Percentiles rank a stretch among this genome's conserved stretches.
Evolutionary conservation across 2,113 vertebrate species (phyloP).

Genomic region (Sylvietta virens): DNA sequence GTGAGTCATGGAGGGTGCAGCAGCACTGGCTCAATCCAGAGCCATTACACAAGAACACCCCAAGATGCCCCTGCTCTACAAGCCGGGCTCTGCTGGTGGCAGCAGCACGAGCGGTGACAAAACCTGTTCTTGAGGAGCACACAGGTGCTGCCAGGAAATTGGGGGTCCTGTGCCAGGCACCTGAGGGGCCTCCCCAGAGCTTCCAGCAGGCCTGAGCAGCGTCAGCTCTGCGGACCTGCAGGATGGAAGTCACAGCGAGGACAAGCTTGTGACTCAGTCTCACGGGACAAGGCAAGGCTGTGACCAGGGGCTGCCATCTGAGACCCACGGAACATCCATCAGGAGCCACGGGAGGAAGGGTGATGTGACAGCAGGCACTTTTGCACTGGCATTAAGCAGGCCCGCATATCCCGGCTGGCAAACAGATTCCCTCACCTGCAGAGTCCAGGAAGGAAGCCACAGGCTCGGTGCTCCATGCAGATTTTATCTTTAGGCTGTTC

Average conservation of each 20-base stretch:
- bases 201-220: neutral
- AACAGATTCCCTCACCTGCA: neutral
- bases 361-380: neutral
- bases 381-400: neutral
- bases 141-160: neutral
- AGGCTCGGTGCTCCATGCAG: neutral
- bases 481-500: neutral
- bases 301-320: neutral
- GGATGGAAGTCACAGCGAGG: neutral
- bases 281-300: neutral
- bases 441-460: constrained; percentile 8
- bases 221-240: neutral
- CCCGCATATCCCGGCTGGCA: neutral
- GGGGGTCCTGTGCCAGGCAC: neutral
- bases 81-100: neutral
- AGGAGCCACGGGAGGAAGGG: neutral
- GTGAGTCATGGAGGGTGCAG: neutral
- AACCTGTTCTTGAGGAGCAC: neutral
- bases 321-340: neutral
- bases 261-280: neutral
- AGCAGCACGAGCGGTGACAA: neutral
- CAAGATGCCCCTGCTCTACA: neutral
- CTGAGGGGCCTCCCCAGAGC: neutral
- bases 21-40: neutral
- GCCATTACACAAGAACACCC: neutral